Conservation (phyloP, 2,888 invertebrate genomes). For the Chirona hameri region DNA sequence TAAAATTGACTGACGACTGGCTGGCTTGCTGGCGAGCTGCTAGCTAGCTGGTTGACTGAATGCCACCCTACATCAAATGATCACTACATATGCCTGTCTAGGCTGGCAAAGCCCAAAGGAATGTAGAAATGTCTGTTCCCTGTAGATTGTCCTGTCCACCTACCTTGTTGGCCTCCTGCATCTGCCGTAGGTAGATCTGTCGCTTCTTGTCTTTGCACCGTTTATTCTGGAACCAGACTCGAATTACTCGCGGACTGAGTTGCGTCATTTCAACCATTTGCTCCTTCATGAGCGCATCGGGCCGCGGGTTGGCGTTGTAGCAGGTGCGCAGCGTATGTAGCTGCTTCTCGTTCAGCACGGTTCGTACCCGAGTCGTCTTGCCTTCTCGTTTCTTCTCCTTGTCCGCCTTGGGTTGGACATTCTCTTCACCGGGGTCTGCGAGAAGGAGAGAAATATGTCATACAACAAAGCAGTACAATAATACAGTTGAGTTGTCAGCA, state of each 20-base stretch:
- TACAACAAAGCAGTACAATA: too few species aligned
- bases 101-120: too few species aligned
- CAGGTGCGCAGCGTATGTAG: constrained; percentile 77
- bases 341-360: constrained; percentile 98
- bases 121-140: too few species aligned
- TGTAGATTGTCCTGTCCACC: neutral
- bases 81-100: too few species aligned
- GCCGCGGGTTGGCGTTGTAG: constrained; percentile 83
- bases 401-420: constrained; percentile 54
- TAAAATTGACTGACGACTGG: too few species aligned
- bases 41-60: too few species aligned
- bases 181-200: constrained; percentile 37
- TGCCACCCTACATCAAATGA: too few species aligned
- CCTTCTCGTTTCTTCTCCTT: constrained; percentile 59
- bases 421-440: constrained; percentile 65
- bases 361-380: constrained; percentile 96
- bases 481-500: too few species aligned
- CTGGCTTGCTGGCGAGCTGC: too few species aligned
- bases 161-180: constrained; percentile 39
- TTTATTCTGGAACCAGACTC: constrained; percentile 99
- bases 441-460: constrained; percentile 26
- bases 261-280: constrained; percentile 99
- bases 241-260: constrained; percentile 93
- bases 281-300: constrained; percentile 99
- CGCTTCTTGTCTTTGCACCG: constrained; percentile 93